phyloP scores from a whole-genome alignment of 2,888 invertebrate genomes.

The Macroteleia sp. region DNA sequence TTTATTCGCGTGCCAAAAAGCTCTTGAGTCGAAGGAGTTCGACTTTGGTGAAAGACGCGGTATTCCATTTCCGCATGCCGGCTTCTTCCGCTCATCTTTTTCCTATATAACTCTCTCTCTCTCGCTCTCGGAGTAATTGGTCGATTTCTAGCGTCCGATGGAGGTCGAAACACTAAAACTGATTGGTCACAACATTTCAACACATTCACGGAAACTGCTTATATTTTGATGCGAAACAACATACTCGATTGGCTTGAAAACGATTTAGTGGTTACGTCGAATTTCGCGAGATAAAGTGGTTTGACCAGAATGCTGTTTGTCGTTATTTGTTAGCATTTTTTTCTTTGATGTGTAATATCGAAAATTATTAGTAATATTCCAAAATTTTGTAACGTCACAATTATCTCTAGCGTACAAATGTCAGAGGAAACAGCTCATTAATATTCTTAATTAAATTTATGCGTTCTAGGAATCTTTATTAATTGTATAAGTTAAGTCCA shows the following conservation, averaged over 20 bases:
- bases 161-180: constrained; percentile 38
- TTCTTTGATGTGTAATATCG: neutral
- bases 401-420: no score
- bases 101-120: neutral
- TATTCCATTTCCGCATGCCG: constrained; percentile 34
- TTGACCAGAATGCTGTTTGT: constrained; percentile 14
- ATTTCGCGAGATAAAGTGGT: constrained; percentile 25
- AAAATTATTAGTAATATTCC: no score
- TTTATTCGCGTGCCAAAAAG: constrained; percentile 53
- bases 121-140: constrained; percentile 50
- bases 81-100: constrained; percentile 32
- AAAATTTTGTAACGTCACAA: no score
- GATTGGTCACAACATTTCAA: constrained; percentile 24
- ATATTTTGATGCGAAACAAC: constrained; percentile 32
- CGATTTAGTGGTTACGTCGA: constrained; percentile 35
- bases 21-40: constrained; percentile 25
- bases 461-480: no score
- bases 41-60: constrained; percentile 11
- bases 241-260: constrained; percentile 28
- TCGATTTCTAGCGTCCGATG: constrained; percentile 31
- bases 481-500: no score
- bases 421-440: no score
- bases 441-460: no score
- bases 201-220: constrained; percentile 17
- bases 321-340: constrained; percentile 9